These are phyloP conservation scores for Lasaia peninsularis DNA, from an alignment of 1,140 invertebrate species.

Conservation along the genomic window DNA sequence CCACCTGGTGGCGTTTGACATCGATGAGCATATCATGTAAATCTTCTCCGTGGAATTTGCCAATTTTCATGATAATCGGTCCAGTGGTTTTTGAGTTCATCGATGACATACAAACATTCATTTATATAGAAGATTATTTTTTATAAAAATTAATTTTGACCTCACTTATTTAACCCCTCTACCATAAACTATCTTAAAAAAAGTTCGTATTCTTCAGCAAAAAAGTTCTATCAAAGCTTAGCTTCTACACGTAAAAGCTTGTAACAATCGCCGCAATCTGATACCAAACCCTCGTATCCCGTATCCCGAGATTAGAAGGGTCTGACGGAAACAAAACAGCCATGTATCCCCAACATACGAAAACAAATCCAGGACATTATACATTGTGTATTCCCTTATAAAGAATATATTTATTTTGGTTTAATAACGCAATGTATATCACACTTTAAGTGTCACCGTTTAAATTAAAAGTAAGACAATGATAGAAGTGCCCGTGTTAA, in stretches of 20 bases:
- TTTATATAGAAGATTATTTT: no score
- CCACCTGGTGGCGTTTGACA: no score
- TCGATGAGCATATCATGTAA: no score
- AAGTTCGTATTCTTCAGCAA: background rate
- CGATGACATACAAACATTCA: no score
- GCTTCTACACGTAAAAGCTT: background rate
- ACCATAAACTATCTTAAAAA: background rate
- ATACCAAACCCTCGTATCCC: conserved; percentile 7
- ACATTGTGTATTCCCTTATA: background rate
- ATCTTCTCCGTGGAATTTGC: no score
- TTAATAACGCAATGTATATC: conserved; percentile 14
- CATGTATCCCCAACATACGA: background rate
- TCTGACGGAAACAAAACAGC: background rate
- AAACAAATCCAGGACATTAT: background rate
- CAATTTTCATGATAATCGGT: no score
- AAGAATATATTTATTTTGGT: background rate
- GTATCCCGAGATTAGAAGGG: conserved; percentile 8
- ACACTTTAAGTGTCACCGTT: background rate
- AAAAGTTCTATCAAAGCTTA: background rate
- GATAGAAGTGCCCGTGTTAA: conserved; percentile 17
- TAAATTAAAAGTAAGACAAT: conserved; percentile 1
- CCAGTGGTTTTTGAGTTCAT: no score
- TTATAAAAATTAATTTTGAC: no score
- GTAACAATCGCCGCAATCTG: conserved; percentile 4
- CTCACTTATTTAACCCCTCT: no score